Evolutionary conservation across 2,113 vertebrate species (phyloP).

Genomic region (Chlorodrepanis virens): DNA sequence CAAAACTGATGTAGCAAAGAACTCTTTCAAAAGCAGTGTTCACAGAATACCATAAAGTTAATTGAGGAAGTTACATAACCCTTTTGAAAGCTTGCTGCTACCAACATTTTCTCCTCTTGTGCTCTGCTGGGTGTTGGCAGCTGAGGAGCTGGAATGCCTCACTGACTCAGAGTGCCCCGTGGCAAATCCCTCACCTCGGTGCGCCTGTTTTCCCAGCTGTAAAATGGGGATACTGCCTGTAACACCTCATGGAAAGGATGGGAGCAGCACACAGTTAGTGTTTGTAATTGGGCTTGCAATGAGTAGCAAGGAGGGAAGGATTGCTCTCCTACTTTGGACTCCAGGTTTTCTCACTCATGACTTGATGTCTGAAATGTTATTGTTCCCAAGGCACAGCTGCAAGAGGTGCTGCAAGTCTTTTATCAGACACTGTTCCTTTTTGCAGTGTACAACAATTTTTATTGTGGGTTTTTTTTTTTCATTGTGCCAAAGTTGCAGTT

Average conservation of each 20-base stretch:
- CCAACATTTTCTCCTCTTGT: constrained; percentile 14
- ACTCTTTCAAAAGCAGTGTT: neutral
- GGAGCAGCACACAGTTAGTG: neutral
- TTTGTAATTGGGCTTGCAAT: neutral
- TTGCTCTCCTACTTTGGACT: neutral
- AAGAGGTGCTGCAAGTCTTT: neutral
- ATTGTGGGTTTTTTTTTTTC: fast-evolving
- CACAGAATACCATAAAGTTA: neutral
- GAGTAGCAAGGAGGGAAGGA: neutral
- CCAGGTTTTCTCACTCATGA: neutral
- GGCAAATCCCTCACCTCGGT: neutral
- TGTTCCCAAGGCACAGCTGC: neutral
- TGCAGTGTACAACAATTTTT: neutral
- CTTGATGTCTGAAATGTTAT: neutral
- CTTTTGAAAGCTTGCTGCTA: constrained; percentile 5
- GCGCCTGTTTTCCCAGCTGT: neutral
- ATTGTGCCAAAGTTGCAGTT: neutral
- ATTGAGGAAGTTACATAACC: constrained; percentile 29
- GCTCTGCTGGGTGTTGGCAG: constrained; percentile 6
- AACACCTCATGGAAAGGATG: neutral
- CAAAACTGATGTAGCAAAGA: neutral
- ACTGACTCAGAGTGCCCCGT: constrained; percentile 26
- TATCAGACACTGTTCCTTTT: neutral
- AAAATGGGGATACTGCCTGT: neutral
- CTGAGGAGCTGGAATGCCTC: neutral